phyloP scores from a whole-genome alignment of 1,140 invertebrate species.

The Apolygus lucorum region DNA sequence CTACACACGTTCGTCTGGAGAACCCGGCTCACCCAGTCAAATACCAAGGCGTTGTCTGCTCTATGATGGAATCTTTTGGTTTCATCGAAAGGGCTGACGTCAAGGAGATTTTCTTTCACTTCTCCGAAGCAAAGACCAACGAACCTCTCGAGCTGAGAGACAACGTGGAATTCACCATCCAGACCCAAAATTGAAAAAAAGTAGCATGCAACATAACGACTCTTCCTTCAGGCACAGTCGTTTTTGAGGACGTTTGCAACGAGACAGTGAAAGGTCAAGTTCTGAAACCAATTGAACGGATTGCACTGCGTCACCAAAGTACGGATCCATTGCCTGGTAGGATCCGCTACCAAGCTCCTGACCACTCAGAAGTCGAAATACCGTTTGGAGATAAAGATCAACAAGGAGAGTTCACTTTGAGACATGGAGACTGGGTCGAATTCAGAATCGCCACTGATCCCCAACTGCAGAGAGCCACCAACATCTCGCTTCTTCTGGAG shows the following conservation, averaged over 20 bases:
- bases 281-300: conserved; percentile 74
- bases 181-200: conserved; percentile 91
- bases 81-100: conserved; percentile 96
- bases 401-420: conserved; percentile 85
- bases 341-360: conserved; percentile 72
- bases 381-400: conserved; percentile 95
- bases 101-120: conserved; percentile 94
- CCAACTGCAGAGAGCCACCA: conserved; percentile 85
- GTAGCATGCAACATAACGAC: conserved; percentile 89
- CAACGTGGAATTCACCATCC: conserved; percentile 94
- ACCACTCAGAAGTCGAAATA: conserved; percentile 79
- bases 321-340: conserved; percentile 73
- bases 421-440: conserved; percentile 89
- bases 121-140: conserved; percentile 71
- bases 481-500: conserved; percentile 82
- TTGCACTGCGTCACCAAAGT: conserved; percentile 52
- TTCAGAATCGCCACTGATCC: conserved; percentile 94
- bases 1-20: conserved; percentile 83
- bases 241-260: conserved; percentile 90
- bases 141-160: conserved; percentile 74
- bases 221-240: conserved; percentile 80
- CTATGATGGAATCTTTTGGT: conserved; percentile 93
- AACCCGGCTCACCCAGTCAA: conserved; percentile 80
- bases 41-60: conserved; percentile 90
- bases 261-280: conserved; percentile 82